A percentile compares a stretch with the other conserved stretches of the same genome.
Evolutionary conservation across 2,797 vertebrate species (phyloP).

Genomic region (Moxostoma hubbsi): DNA sequence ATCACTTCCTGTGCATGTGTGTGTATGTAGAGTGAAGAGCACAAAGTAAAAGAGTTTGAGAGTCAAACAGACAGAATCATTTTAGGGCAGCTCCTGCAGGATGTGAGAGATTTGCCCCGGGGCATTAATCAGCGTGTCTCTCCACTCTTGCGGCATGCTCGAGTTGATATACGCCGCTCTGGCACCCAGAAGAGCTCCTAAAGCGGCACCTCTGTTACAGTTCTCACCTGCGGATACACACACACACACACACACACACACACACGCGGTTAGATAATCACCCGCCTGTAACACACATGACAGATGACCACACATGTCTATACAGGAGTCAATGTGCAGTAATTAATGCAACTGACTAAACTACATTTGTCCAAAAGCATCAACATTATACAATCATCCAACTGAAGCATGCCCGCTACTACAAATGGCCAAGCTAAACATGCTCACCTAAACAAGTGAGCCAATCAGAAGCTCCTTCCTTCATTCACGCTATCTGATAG

Average conservation of each 20-base stretch:
- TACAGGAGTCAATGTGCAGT: too few relatives aligned
- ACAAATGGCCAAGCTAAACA: too few relatives aligned
- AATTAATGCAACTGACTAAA: too few relatives aligned
- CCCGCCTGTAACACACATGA: too few relatives aligned
- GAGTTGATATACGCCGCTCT: slow-evolving; percentile 30
- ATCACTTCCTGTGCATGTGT: slow-evolving; percentile 38
- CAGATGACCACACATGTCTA: too few relatives aligned
- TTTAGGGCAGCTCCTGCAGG: slow-evolving; percentile 49
- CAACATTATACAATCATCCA: too few relatives aligned
- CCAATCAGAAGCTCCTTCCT: too few relatives aligned
- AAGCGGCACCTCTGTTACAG: slow-evolving; percentile 72
- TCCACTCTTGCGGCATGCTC: slow-evolving; percentile 66
- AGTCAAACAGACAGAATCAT: neutral
- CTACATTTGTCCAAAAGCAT: too few relatives aligned
- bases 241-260: neutral
- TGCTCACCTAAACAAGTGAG: too few relatives aligned
- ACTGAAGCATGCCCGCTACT: too few relatives aligned
- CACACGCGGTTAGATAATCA: neutral
- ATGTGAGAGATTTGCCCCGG: slow-evolving; percentile 55
- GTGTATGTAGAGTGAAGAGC: neutral
- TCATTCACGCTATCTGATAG: too few relatives aligned
- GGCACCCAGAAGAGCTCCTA: slow-evolving; percentile 73
- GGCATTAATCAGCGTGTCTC: slow-evolving; percentile 61
- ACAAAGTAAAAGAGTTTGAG: neutral
- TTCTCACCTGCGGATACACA: slow-evolving; percentile 69